These are phyloP conservation scores for Euphysa ruthae DNA, from an alignment of 30 jellyfish, hydroid and myxozoan species.

Conservation along the genomic window DNA sequence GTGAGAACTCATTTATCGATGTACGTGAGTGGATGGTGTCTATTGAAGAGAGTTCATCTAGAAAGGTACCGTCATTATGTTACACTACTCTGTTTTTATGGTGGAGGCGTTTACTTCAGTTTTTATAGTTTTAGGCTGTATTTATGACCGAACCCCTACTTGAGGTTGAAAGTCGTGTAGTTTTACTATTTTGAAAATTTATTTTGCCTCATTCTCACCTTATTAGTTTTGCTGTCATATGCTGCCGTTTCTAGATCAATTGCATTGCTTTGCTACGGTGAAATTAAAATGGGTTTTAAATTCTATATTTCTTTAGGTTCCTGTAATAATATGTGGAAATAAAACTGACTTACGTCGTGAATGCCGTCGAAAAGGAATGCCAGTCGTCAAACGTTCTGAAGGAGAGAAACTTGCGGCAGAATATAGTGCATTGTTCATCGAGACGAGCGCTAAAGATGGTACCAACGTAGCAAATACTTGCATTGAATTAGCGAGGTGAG, in stretches of 20 bases:
- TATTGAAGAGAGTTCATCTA: conserved; percentile 31
- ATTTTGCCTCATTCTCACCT: too few species aligned
- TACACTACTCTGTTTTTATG: too few species aligned
- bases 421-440: conserved; percentile 84
- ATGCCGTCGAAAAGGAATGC: conserved; percentile 42
- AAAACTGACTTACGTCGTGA: conserved; percentile 45
- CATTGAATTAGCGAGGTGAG: conserved; percentile 64
- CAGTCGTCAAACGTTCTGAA: conserved; percentile 42
- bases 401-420: conserved; percentile 77
- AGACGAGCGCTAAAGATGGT: conserved; percentile 81
- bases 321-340: conserved; percentile 89
- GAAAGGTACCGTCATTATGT: neutral
- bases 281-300: too few species aligned
- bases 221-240: too few species aligned
- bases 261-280: too few species aligned
- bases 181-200: too few species aligned
- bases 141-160: too few species aligned
- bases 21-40: conserved; percentile 96
- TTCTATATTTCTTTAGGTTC: conserved; percentile 55
- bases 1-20: conserved; percentile 79
- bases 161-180: too few species aligned
- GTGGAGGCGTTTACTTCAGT: too few species aligned
- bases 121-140: too few species aligned
- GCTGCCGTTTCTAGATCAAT: too few species aligned
- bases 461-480: conserved; percentile 74